phyloP scores from a whole-genome alignment of 2,888 invertebrate genomes.

The Aporophyla lueneburgensis region DNA sequence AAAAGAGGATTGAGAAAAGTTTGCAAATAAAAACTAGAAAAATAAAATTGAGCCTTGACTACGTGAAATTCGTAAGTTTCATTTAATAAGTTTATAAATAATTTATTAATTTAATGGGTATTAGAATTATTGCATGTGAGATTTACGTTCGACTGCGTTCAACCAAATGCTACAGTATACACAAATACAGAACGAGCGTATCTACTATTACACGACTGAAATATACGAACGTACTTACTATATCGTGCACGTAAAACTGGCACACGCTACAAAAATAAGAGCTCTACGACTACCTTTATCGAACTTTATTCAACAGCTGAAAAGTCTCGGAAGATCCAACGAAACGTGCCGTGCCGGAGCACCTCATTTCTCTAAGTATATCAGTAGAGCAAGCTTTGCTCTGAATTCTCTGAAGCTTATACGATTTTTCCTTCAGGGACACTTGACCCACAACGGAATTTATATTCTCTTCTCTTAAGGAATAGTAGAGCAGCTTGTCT shows the following conservation, averaged over 20 bases:
- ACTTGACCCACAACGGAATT: slow-evolving; percentile 6
- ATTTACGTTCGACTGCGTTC: neutral
- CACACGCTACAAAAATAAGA: no score
- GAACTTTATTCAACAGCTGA: neutral
- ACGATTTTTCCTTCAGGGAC: neutral
- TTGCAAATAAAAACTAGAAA: neutral
- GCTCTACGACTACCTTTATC: neutral
- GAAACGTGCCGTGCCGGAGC: neutral
- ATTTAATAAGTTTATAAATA: neutral
- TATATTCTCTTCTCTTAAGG: neutral
- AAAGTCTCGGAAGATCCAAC: neutral
- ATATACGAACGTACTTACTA: neutral
- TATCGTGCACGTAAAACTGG: neutral
- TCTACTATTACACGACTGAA: neutral
- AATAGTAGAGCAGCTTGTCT: neutral
- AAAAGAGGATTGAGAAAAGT: neutral
- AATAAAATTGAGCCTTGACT: neutral
- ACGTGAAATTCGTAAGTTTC: neutral
- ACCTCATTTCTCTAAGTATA: slow-evolving; percentile 1
- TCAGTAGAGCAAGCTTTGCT: neutral
- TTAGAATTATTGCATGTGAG: neutral
- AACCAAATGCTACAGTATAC: neutral
- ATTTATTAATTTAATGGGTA: neutral
- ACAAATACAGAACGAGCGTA: neutral
- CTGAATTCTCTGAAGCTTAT: slow-evolving; percentile 17